Evolutionary conservation across 37 sponge, comb jelly and placozoan species (phyloP).

Genomic region (Ianthella basta): DNA sequence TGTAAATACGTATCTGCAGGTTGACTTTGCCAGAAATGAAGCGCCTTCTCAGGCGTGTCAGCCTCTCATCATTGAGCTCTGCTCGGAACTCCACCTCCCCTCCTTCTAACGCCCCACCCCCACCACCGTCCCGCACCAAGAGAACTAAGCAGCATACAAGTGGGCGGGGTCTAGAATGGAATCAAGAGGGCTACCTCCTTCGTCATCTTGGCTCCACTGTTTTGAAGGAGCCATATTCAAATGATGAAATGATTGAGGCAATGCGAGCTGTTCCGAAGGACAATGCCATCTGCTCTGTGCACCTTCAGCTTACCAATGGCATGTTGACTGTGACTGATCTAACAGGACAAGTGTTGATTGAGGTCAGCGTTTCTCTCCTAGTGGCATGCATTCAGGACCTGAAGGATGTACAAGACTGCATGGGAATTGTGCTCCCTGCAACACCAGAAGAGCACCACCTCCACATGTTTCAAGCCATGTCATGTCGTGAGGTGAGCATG

Average conservation of each 20-base stretch:
- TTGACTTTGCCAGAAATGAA: not conserved
- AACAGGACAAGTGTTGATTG: slow-evolving; percentile 36
- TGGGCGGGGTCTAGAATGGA: slow-evolving; percentile 5
- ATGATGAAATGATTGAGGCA: slow-evolving; percentile 21
- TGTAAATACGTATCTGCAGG: too few relatives aligned
- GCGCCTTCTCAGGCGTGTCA: slow-evolving; percentile 5
- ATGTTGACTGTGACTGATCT: slow-evolving; percentile 35
- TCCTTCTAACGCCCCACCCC: not conserved
- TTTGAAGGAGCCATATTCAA: slow-evolving; percentile 28
- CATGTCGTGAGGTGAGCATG: slow-evolving; percentile 55
- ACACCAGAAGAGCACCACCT: slow-evolving; percentile 47
- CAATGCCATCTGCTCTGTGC: not conserved
- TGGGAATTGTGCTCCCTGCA: slow-evolving; percentile 39
- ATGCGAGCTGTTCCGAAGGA: slow-evolving; percentile 29
- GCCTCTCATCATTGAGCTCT: slow-evolving; percentile 8
- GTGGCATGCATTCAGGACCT: slow-evolving; percentile 36
- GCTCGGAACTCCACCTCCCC: not conserved
- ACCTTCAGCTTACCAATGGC: slow-evolving; percentile 22
- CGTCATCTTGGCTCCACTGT: slow-evolving; percentile 46
- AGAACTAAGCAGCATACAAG: not conserved
- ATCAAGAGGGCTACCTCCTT: not conserved
- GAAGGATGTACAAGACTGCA: slow-evolving; percentile 51
- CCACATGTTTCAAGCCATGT: slow-evolving; percentile 73
- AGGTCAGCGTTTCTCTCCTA: slow-evolving; percentile 20
- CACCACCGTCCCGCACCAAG: not conserved